These are phyloP conservation scores for Spatulosminthurus flaviceps DNA, from an alignment of 2,888 invertebrate genomes.

Conservation along the genomic window DNA sequence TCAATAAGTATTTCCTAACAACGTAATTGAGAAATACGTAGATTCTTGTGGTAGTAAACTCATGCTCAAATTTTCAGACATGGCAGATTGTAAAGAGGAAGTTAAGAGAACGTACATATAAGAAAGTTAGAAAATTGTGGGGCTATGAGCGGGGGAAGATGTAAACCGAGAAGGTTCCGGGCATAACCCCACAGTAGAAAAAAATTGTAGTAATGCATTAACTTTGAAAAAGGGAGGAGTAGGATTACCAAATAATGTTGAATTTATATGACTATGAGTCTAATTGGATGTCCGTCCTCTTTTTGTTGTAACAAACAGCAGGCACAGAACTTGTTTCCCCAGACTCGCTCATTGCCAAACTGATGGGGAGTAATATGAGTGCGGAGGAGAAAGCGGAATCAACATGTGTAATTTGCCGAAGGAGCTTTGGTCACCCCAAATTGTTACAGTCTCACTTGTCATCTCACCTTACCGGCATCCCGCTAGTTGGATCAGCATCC, in stretches of 20 bases:
- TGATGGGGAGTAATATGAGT: conserved; percentile 48
- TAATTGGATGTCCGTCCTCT: conserved; percentile 15
- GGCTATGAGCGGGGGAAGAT: not conserved
- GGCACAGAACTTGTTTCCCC: conserved; percentile 37
- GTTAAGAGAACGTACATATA: not conserved
- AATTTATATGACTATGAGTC: conserved; percentile 16
- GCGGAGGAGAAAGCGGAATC: conserved; percentile 52
- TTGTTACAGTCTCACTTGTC: conserved; percentile 60
- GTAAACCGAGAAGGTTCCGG: conserved; percentile 6
- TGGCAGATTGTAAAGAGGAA: not conserved
- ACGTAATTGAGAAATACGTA: no score
- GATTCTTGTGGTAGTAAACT: not conserved
- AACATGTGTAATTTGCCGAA: conserved; percentile 61
- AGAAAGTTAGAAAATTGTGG: not conserved
- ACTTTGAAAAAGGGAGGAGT: not conserved
- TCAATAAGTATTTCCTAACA: no score
- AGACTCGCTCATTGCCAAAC: conserved; percentile 41
- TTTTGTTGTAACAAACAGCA: conserved; percentile 16
- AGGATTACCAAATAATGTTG: conserved; percentile 1
- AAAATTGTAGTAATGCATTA: conserved; percentile 10
- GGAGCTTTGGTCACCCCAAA: conserved; percentile 58
- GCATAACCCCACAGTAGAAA: not conserved
- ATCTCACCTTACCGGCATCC: conserved; percentile 53
- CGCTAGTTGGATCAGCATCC: conserved; percentile 11
- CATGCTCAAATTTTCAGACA: not conserved